Percentiles rank a stretch among this genome's conserved stretches.
phyloP scores from a whole-genome alignment of 2,797 vertebrate genomes.

The Brachyrhaphis roseni region DNA sequence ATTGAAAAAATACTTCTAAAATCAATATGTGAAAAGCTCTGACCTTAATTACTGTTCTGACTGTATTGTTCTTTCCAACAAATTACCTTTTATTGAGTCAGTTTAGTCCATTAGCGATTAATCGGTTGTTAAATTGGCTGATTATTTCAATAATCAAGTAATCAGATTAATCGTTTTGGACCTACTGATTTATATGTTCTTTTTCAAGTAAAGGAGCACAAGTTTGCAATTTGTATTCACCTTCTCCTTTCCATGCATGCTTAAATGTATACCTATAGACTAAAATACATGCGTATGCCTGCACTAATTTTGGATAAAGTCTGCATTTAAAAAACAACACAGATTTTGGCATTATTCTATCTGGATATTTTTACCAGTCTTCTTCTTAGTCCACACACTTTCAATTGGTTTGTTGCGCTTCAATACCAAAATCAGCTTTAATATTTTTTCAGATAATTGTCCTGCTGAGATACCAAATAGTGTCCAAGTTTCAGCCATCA shows the following conservation, averaged over 20 bases:
- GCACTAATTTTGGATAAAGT: not conserved
- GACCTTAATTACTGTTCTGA: too few species aligned
- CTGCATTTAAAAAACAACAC: not conserved
- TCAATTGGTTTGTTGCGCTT: not conserved
- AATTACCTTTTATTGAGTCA: too few species aligned
- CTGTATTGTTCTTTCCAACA: too few species aligned
- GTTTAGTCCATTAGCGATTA: too few species aligned
- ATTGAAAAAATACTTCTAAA: too few species aligned
- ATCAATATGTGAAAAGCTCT: too few species aligned
- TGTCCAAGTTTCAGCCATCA: not conserved
- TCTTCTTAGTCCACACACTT: not conserved
- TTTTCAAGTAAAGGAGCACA: not conserved
- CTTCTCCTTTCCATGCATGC: not conserved
- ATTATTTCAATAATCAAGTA: too few species aligned
- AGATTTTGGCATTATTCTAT: not conserved
- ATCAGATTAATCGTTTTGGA: too few species aligned
- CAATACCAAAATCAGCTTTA: not conserved
- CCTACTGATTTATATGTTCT: too few species aligned
- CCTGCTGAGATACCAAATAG: not conserved
- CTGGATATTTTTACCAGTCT: not conserved
- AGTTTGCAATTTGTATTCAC: not conserved
- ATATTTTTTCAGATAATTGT: not conserved
- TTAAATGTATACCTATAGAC: not conserved
- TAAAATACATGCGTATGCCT: not conserved
- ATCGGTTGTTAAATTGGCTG: too few species aligned